A percentile compares a stretch with the other conserved stretches of the same genome.
phyloP scores from a whole-genome alignment of 1,140 invertebrate genomes.

The Megathymus violae region DNA sequence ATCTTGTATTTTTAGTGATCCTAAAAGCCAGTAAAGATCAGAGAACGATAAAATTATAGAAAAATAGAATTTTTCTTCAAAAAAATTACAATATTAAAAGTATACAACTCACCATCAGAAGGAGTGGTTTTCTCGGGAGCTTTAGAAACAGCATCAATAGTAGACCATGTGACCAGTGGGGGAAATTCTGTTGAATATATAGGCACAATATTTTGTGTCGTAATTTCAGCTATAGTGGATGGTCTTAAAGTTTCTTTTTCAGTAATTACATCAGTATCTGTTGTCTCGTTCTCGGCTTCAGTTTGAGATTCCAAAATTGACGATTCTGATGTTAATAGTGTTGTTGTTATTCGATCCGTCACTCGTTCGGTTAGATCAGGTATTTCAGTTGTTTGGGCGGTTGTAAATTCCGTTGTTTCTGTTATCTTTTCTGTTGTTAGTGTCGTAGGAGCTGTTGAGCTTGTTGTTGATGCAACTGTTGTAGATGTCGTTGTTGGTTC shows the following conservation, averaged over 20 bases:
- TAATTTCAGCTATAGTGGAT: constrained; percentile 46
- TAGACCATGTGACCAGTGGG: constrained; percentile 86
- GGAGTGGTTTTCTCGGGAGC: constrained; percentile 56
- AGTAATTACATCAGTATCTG: constrained; percentile 38
- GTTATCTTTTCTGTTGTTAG: constrained; percentile 17
- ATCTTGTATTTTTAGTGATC: too few species aligned
- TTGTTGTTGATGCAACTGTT: constrained; percentile 32
- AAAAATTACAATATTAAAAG: too few species aligned
- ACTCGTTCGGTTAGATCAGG: constrained; percentile 42
- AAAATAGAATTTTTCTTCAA: too few species aligned
- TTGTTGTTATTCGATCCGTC: constrained; percentile 36
- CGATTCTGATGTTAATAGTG: constrained; percentile 30
- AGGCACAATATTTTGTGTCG: constrained; percentile 47
- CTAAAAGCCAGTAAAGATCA: too few species aligned
- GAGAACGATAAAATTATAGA: too few species aligned
- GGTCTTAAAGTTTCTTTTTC: constrained; percentile 57
- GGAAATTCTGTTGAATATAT: constrained; percentile 62
- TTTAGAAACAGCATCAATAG: constrained; percentile 78
- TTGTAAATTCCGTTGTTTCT: constrained; percentile 35
- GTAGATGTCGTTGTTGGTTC: constrained; percentile 25
- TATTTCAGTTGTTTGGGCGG: constrained; percentile 44
- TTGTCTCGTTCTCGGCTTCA: constrained; percentile 25
- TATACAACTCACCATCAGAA: constrained; percentile 55
- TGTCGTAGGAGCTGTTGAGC: constrained; percentile 34
- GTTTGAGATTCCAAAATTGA: constrained; percentile 15